phyloP scores from a whole-genome alignment of 1,140 invertebrate genomes.

The Lamellibrachia luymesi region DNA sequence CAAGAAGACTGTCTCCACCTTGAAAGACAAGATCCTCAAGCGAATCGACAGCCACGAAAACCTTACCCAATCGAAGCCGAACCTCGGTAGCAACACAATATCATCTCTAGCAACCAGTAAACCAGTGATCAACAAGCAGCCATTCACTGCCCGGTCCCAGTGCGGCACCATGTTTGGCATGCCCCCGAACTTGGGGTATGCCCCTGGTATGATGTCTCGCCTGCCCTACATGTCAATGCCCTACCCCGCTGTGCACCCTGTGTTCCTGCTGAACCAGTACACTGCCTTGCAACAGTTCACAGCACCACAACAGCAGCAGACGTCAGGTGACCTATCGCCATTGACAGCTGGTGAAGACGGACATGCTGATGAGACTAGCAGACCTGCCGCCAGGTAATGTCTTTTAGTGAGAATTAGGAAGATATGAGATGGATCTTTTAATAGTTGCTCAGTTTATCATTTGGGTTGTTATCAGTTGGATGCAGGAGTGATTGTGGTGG shows the following conservation, averaged over 20 bases:
- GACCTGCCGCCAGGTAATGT: neutral
- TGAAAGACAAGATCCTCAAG: conserved; percentile 14
- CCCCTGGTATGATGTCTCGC: neutral
- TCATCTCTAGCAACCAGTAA: neutral
- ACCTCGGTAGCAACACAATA: neutral
- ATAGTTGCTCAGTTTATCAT: neutral
- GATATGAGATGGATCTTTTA: no score
- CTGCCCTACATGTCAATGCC: neutral
- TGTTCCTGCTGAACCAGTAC: neutral
- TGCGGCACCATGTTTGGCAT: neutral
- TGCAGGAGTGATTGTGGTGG: no score
- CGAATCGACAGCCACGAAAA: conserved; percentile 13
- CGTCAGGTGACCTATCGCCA: neutral
- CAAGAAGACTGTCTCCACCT: neutral
- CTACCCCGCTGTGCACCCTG: neutral
- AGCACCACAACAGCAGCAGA: neutral
- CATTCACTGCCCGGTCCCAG: neutral
- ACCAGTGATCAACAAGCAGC: neutral
- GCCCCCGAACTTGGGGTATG: neutral
- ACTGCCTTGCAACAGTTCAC: neutral
- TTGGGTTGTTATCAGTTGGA: no score
- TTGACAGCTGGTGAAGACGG: neutral
- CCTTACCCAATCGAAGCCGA: neutral
- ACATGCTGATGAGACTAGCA: neutral
- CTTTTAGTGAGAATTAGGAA: neutral